Conservation (phyloP, 2,113 vertebrate genomes). For the Pithys albifrons region DNA sequence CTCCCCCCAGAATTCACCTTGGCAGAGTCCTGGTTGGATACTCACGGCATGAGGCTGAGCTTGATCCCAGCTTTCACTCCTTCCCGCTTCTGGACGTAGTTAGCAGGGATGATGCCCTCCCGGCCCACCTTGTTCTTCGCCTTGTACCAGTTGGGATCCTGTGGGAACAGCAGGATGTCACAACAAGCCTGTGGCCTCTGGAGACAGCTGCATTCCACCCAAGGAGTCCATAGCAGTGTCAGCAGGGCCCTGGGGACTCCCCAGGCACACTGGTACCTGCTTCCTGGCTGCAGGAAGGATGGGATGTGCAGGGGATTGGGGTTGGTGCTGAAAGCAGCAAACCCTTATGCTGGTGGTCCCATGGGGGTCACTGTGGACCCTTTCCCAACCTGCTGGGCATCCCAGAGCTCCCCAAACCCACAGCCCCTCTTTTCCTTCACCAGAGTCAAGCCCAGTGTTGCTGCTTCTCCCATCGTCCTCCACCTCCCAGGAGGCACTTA, state of each 20-base stretch:
- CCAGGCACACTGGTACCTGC: rapidly evolving
- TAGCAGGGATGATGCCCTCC: slow-evolving; percentile 94
- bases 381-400: rapidly evolving
- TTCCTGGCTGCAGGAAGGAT: not conserved
- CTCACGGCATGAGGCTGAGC: slow-evolving; percentile 99
- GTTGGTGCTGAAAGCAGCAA: rapidly evolving
- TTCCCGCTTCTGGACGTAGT: slow-evolving; percentile 96
- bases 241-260: rapidly evolving
- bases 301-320: rapidly evolving
- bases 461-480: not conserved
- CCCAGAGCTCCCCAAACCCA: not conserved
- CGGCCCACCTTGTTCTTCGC: slow-evolving; percentile 90
- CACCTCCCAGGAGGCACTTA: not conserved
- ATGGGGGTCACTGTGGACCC: rapidly evolving
- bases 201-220: not conserved
- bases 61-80: slow-evolving; percentile 90
- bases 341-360: rapidly evolving
- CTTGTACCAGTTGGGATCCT: slow-evolving; percentile 99
- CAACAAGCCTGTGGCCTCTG: rapidly evolving
- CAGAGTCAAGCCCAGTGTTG: rapidly evolving
- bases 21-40: not conserved
- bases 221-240: rapidly evolving
- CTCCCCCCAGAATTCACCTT: rapidly evolving
- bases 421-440: not conserved
- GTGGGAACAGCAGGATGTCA: not conserved